Evolutionary conservation across 2,113 vertebrate genomes (phyloP).

Genomic region (Gymnobelideus leadbeateri): DNA sequence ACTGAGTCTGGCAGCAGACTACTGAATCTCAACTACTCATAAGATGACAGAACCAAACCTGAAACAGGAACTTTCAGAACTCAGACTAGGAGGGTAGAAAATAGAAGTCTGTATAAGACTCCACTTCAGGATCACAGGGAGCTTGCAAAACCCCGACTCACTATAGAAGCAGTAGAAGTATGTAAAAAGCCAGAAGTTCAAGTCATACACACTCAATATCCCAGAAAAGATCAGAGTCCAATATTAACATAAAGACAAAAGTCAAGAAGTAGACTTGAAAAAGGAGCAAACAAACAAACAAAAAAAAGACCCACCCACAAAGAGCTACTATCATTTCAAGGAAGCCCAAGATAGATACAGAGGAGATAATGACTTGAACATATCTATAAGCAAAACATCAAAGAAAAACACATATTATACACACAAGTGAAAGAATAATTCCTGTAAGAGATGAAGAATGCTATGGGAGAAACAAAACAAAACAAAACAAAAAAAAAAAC

Average conservation of each 20-base stretch:
- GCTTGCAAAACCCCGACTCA: not conserved
- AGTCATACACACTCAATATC: not conserved
- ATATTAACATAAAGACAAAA: not conserved
- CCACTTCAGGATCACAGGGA: not conserved
- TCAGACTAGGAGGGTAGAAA: not conserved
- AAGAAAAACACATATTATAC: not conserved
- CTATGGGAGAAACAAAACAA: too few species aligned
- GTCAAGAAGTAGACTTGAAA: not conserved
- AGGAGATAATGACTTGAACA: not conserved
- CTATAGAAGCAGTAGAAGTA: not conserved
- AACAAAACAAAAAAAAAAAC: not conserved
- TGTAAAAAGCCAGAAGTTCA: not conserved
- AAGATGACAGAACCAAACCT: not conserved
- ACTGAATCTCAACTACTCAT: not conserved
- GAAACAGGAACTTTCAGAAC: not conserved
- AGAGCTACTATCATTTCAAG: not conserved
- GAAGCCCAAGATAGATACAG: not conserved
- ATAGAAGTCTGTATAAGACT: not conserved
- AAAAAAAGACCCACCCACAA: not conserved
- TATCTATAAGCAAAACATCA: not conserved
- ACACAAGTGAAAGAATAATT: not conserved
- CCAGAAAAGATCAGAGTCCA: not conserved
- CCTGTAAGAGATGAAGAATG: not conserved
- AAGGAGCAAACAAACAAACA: not conserved
- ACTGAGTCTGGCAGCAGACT: not conserved